These are phyloP conservation scores for Circaetus gallicus DNA, from an alignment of 2,113 vertebrate species.

Conservation along the genomic window DNA sequence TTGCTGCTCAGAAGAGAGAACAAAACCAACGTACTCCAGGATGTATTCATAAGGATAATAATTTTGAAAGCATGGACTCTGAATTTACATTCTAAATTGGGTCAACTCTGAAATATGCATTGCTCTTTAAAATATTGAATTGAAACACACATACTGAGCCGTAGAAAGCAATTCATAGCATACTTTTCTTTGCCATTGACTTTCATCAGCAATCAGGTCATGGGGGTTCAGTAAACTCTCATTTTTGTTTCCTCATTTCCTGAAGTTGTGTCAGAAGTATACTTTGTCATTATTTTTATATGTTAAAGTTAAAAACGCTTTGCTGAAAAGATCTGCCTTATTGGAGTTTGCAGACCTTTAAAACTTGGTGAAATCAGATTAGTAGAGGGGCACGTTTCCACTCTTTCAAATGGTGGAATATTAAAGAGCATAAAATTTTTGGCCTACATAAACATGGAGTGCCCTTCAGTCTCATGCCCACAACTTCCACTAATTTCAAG, in stretches of 20 bases:
- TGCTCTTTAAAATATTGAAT: background rate
- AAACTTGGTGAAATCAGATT: background rate
- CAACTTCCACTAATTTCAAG: background rate
- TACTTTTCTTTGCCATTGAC: background rate
- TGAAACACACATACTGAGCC: background rate
- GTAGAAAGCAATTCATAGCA: background rate
- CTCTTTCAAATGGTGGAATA: background rate
- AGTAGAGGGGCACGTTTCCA: background rate
- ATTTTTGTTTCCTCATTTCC: background rate
- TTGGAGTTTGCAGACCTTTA: background rate
- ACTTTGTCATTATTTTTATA: background rate
- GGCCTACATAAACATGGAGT: fast-evolving
- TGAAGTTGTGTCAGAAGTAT: background rate
- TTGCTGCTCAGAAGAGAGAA: background rate
- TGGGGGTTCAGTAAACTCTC: background rate
- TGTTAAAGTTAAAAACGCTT: background rate
- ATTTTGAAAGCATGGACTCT: background rate
- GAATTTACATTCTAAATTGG: background rate
- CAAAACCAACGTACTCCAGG: background rate
- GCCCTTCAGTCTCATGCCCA: background rate
- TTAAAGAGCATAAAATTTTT: background rate
- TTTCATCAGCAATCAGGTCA: background rate
- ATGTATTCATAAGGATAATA: background rate
- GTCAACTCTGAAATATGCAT: background rate
- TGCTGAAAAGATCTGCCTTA: background rate